Percentiles rank a stretch among this genome's conserved stretches.
Evolutionary conservation across 2,888 invertebrate genomes (phyloP).

Genomic region (Prionchulus punctatus): DNA sequence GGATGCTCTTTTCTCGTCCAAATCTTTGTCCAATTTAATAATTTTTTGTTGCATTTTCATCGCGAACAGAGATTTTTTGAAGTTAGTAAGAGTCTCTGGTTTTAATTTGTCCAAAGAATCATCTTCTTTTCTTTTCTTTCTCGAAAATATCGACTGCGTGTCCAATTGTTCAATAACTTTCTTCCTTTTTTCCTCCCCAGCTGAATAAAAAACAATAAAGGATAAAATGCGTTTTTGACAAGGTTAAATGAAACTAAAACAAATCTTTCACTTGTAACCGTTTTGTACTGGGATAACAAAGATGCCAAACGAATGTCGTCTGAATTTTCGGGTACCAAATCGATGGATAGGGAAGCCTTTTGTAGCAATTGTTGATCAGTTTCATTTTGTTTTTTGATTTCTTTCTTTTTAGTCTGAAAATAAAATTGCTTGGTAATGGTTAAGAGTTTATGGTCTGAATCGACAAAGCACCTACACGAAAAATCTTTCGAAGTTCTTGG

Average conservation of each 20-base stretch:
- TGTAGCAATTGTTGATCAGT: background rate
- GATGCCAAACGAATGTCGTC: conserved; percentile 6
- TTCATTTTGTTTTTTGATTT: background rate
- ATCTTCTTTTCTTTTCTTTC: too few species aligned
- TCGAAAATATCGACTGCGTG: background rate
- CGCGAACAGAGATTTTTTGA: background rate
- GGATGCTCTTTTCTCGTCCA: background rate
- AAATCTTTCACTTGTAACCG: conserved; percentile 4
- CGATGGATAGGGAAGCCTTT: background rate
- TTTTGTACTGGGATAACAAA: conserved; percentile 5
- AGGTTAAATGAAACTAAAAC: too few species aligned
- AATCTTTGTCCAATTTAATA: background rate
- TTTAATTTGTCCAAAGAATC: too few species aligned
- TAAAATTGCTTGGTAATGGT: background rate
- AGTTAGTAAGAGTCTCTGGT: background rate
- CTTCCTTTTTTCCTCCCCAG: background rate
- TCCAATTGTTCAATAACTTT: background rate
- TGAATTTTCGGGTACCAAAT: conserved; percentile 6
- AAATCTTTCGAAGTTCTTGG: conserved; percentile 59
- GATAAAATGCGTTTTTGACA: too few species aligned
- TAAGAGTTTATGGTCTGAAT: background rate
- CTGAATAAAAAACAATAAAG: too few species aligned
- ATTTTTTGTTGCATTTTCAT: background rate
- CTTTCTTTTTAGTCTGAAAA: conserved; percentile 9
- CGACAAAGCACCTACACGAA: conserved; percentile 49